phyloP scores from a whole-genome alignment of 2,888 invertebrate genomes.

The Drosophila prolongata region DNA sequence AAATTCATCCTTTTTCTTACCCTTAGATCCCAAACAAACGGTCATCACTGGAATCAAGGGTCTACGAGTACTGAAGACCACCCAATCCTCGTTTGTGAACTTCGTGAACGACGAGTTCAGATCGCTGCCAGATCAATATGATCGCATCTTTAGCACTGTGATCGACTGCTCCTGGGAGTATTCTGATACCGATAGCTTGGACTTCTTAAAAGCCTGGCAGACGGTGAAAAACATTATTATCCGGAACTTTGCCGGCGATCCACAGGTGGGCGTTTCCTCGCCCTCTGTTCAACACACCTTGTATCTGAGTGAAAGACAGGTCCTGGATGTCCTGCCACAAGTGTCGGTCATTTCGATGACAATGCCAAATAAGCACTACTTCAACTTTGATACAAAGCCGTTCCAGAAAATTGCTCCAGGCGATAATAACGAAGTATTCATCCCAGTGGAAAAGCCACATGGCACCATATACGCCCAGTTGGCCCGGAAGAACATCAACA shows the following conservation, averaged over 20 bases:
- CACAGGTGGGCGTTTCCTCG: conserved; percentile 89
- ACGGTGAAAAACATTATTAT: conserved; percentile 89
- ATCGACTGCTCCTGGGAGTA: conserved; percentile 91
- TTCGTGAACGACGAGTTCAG: conserved; percentile 92
- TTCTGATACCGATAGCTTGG: conserved; percentile 87
- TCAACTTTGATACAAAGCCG: conserved; percentile 90
- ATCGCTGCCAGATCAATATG: conserved; percentile 90
- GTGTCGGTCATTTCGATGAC: conserved; percentile 89
- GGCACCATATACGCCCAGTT: conserved; percentile 91
- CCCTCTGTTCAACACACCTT: conserved; percentile 92
- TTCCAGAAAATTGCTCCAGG: conserved; percentile 89
- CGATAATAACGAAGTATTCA: conserved; percentile 89
- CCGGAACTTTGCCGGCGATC: conserved; percentile 91
- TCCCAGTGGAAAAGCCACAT: conserved; percentile 91
- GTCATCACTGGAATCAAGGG: conserved; percentile 89
- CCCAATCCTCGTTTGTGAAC: conserved; percentile 91
- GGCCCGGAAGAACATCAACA: conserved; percentile 85
- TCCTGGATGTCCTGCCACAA: conserved; percentile 89
- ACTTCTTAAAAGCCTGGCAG: conserved; percentile 90
- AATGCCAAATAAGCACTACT: conserved; percentile 93
- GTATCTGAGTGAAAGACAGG: conserved; percentile 89
- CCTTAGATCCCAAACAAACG: conserved; percentile 84
- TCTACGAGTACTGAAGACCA: conserved; percentile 91
- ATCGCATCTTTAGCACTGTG: conserved; percentile 90
- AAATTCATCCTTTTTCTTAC: neutral